These are phyloP conservation scores for Diuraphis noxia DNA, from an alignment of 1,140 invertebrate species.

Conservation along the genomic window DNA sequence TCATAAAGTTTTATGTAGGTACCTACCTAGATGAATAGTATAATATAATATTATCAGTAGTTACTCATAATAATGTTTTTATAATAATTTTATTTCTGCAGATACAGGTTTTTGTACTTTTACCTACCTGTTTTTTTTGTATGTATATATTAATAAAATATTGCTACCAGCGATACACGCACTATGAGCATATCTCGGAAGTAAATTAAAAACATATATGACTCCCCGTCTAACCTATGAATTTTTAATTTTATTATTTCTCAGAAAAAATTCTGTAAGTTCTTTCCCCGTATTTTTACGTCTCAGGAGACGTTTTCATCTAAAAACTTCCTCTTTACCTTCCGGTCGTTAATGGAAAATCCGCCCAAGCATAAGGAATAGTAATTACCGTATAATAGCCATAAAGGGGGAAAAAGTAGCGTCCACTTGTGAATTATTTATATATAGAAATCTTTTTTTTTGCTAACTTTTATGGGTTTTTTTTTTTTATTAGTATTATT, in stretches of 20 bases:
- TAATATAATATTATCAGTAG: neutral
- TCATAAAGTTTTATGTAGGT: neutral
- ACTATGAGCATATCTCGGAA: neutral
- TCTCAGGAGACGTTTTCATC: slow-evolving; percentile 52
- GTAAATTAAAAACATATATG: slow-evolving; percentile 14
- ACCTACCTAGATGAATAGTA: too few species aligned
- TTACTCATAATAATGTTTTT: neutral
- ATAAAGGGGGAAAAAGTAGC: slow-evolving; percentile 31
- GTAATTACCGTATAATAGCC: slow-evolving; percentile 51
- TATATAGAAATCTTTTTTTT: slow-evolving; percentile 35
- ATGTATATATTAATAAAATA: neutral
- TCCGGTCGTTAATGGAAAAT: slow-evolving; percentile 53
- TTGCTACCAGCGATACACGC: neutral
- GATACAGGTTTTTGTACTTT: neutral
- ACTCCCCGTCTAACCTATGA: neutral
- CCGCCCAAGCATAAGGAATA: slow-evolving; percentile 51
- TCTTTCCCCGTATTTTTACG: slow-evolving; percentile 12
- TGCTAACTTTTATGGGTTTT: neutral
- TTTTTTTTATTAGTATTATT: slow-evolving; percentile 29
- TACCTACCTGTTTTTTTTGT: neutral
- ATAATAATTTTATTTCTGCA: neutral
- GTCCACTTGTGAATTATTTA: slow-evolving; percentile 53
- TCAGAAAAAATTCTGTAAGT: slow-evolving; percentile 10
- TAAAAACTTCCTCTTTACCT: slow-evolving; percentile 41
- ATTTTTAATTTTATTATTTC: slow-evolving; percentile 46